Base-by-base conservation (phyloP, 92 coral and sea anemone species). In the Paragorgia papillata region DNA sequence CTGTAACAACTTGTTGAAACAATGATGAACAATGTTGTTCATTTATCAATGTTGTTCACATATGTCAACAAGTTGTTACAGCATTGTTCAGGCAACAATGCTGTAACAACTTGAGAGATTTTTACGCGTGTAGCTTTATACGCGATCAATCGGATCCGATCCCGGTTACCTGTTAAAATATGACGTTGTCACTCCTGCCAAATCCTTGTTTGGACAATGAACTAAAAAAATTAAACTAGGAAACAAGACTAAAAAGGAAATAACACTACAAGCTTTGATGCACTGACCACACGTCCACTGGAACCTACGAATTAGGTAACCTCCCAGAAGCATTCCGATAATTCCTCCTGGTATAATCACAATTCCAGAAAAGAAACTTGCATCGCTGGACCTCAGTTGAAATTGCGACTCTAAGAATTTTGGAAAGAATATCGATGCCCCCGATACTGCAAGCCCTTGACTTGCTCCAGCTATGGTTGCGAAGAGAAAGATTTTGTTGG, bases 351-450 rank as follows among this genome's bases (percentile, higher is more conserved):
- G 91, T 9, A 93, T 96, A 22, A 92, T 83, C 0, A 92, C 90
- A 5, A 86, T 55, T 26, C 97, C 97, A 40, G 97, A 84, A 33
- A 79, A 93, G 25, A 67, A 56, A 54, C 93, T 86, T 0, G 97
- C 96, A 0, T 33, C 0, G 1, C 91, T 85, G 1, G 96, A 84
- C 2, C 92, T 55, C 59, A 93, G 49, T 25, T 85, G 91, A 75
- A 93, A 93, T 80, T 93, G 97, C 9, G 97, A 80, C 64, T 93
- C 89, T 3, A 93, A 74, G 82, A 90, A 90, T 63, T 93, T 93
- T 13, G 97, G 96, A 1, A 89, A 43, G 67, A 88, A 93, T 37
- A 97, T 93, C 40, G 97, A 88, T 14, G 87, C 87, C 19, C 97
- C 90, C 0, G 89, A 65, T n/a, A 93, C 97, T 0, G 96, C 93